Evolutionary conservation across 2,888 invertebrate species (phyloP), one percentile per base, ranked within the genome.

Genomic region (Vesta saturnalis): DNA sequence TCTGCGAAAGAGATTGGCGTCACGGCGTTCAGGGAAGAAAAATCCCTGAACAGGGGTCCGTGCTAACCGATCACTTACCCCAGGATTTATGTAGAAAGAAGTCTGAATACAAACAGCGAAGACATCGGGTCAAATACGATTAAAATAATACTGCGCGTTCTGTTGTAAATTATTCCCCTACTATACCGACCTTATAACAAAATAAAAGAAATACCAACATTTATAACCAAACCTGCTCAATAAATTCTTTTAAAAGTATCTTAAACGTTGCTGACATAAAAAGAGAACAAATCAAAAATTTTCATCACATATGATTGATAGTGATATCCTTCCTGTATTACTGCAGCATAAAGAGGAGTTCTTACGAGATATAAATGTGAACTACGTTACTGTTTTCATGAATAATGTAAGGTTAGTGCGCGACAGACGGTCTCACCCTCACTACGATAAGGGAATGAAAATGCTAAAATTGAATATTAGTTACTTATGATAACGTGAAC

Each of bases 51-150:
- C 82, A 81, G 82, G 83, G 82, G 83, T 82, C 80, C 78, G 82
- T 77, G 83, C 79, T 82, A 83, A 83, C 83, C 83, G 83, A 83
- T 83, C 83, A 82, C 83, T 83, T 83, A 83, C 83, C 81, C 79
- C 76, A 76, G 79, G 83, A 83, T 83, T 83, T 83, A 83, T 83
- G 83, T 81, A 76, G 80, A 77, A 79, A 79, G 81, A 81, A 82
- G 81, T 79, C 80, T 66, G 81, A 81, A 81, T 81, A 80, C 82
- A 82, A 83, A 82, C 74, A 67, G 73, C 69, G 67, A 68, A 74
- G 70, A 72, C 71, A 71, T 58, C 70, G 69, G 71, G 69, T 72
- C 71, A 72, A 72, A 71, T 71, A 63, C 68, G 69, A 72, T 72
- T 73, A 70, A 69, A 72, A 69, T 62, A 64, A 61, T 63, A 49